Percentiles rank a stretch among this genome's conserved stretches.
These are phyloP conservation scores for Hycleus phaleratus DNA, from an alignment of 1,140 invertebrate species.

Conservation along the genomic window DNA sequence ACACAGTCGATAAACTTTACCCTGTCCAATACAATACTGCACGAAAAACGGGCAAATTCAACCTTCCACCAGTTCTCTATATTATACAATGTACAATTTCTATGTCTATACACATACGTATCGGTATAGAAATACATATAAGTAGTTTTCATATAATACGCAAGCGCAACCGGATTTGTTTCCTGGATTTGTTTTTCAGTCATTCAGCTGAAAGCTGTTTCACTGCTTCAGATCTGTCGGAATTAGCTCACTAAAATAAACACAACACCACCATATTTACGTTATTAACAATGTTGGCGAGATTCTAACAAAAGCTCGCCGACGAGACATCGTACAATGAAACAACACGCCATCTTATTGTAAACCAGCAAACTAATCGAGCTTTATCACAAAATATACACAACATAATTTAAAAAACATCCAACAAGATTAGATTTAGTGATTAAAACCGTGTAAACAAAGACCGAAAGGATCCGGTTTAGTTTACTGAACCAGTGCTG, in stretches of 20 bases:
- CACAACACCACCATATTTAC: constrained; percentile 2
- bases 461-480: no score
- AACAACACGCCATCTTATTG: no score
- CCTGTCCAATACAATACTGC: constrained; percentile 13
- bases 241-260: constrained; percentile 4
- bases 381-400: background rate
- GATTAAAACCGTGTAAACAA: background rate
- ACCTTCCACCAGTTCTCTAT: no score
- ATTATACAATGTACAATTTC: no score
- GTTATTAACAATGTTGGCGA: no score
- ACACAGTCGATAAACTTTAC: constrained; percentile 16
- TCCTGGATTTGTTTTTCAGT: constrained; percentile 8
- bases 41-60: constrained; percentile 11
- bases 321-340: no score
- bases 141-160: background rate
- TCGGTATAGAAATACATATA: background rate
- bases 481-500: no score
- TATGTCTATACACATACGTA: background rate
- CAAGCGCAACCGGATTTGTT: background rate
- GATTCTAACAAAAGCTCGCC: no score
- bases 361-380: no score
- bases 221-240: background rate
- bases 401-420: constrained; percentile 4
- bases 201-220: constrained; percentile 2
- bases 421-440: constrained; percentile 3